Percentiles rank a stretch among this genome's conserved stretches.
phyloP scores from a whole-genome alignment of 2,797 vertebrate species.

The Enteromius fasciolatus region DNA sequence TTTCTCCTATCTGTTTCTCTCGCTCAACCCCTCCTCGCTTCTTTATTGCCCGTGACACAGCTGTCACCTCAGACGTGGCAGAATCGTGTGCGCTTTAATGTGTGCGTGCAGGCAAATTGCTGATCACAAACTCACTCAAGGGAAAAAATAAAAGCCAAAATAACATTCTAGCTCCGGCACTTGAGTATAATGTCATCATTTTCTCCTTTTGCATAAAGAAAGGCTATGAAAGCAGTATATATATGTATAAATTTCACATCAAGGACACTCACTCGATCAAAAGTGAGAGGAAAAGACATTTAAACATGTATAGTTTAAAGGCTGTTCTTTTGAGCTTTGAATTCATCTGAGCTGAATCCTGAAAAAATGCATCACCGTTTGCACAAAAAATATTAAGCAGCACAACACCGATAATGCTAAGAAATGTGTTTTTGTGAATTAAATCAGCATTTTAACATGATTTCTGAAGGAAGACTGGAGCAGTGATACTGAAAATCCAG shows the following conservation, averaged over 20 bases:
- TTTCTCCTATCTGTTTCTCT: conserved; percentile 58
- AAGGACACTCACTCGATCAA: not conserved
- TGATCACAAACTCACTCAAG: conserved; percentile 29
- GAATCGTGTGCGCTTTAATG: conserved; percentile 1
- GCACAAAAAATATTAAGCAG: not conserved
- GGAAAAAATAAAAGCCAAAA: conserved; percentile 14
- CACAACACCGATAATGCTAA: not conserved
- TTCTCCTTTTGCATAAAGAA: not conserved
- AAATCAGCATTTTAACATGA: not conserved
- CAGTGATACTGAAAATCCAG: too few relatives aligned
- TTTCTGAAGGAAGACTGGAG: not conserved
- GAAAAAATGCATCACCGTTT: not conserved
- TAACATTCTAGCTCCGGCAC: not conserved
- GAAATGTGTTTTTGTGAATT: not conserved
- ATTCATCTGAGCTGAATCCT: not conserved
- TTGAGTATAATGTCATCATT: not conserved
- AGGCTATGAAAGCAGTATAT: not conserved
- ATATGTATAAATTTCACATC: not conserved
- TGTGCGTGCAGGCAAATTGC: conserved; percentile 24
- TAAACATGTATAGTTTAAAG: not conserved
- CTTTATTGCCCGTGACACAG: conserved; percentile 70
- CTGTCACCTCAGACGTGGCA: conserved; percentile 67
- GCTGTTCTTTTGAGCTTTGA: not conserved
- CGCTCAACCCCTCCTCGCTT: conserved; percentile 50
- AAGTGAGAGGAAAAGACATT: not conserved